These are phyloP conservation scores for Sorex fumeus DNA, from an alignment of 2,113 vertebrate genomes.

Conservation along the genomic window DNA sequence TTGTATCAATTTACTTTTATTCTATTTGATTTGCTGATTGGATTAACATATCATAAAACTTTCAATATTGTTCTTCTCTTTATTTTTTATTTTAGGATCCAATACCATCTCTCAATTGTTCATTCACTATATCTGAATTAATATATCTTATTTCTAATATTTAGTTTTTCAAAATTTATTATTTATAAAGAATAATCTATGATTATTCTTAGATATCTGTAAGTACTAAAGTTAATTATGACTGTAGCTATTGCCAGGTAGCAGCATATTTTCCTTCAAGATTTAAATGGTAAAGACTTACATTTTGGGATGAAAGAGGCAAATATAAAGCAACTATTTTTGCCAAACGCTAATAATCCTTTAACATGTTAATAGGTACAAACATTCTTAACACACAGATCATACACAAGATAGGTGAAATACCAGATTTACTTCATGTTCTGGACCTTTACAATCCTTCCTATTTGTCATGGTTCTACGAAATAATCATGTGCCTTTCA, in stretches of 20 bases:
- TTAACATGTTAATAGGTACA: background rate
- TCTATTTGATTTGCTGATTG: background rate
- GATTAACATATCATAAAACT: background rate
- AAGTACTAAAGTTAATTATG: background rate
- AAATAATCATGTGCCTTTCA: background rate
- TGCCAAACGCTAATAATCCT: background rate
- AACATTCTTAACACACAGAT: background rate
- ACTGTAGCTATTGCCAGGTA: background rate
- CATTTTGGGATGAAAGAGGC: background rate
- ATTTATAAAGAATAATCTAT: background rate
- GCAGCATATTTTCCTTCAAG: background rate
- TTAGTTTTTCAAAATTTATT: background rate
- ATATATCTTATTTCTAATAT: background rate
- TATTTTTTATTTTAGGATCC: background rate
- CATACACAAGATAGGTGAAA: background rate
- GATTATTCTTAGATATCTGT: background rate
- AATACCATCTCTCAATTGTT: background rate
- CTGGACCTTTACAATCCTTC: background rate
- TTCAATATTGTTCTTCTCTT: background rate
- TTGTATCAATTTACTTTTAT: background rate
- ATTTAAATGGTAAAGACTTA: background rate
- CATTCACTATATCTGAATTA: background rate
- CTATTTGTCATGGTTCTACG: background rate
- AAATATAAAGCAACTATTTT: conserved; percentile 23
- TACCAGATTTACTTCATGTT: background rate